Base-by-base conservation (phyloP, 2,888 invertebrate genomes). In the Parthenolecanium corni region DNA sequence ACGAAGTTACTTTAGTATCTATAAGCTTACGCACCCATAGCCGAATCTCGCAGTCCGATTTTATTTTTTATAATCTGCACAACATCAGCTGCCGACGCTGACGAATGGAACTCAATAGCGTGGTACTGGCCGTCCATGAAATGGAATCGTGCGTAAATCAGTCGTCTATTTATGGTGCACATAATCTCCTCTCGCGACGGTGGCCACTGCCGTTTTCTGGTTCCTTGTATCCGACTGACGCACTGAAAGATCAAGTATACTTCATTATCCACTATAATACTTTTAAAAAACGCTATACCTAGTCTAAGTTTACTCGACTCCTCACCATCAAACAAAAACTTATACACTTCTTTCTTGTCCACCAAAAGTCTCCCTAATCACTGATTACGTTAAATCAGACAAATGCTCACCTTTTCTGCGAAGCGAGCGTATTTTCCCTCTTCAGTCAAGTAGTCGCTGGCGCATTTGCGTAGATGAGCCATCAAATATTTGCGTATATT, bases 121-220 rank as follows among this genome's bases (percentile, higher is more conserved):
- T 94, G 89, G 72, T 92, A 93, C 71, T 93, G 92, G 1, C 93
- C 93, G 73, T 94, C 94, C 81, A 94, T 85, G 70, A 95, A 84
- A 73, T 91, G 82, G 71, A 95, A 90, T 52, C 91, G 82, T 2
- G 92, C 89, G 73, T 93, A 92, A 68, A 94, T 86, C 1, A 90
- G 90, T 53, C 93, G 79, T 52, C 94, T 80, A 70, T 92, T 91
- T 46, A 90, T 89, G 5, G 94, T 92, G 71, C 92, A 94, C 69
- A 91, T 79, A 65, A 95, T 87, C 76, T 95, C 95, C 71, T 92
- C 91, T 58, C 86, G 81, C 2, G 92, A 92, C 1, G 94, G 94
- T 3, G 94, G 89, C 80, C 88, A 88, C 68, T 92, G 85, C 0
- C 95, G 80, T 4, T 91, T 81, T 24, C 89, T 80, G 73, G 83